Conservation (phyloP, 2,888 invertebrate genomes). For the Standfussiana lucernea region DNA sequence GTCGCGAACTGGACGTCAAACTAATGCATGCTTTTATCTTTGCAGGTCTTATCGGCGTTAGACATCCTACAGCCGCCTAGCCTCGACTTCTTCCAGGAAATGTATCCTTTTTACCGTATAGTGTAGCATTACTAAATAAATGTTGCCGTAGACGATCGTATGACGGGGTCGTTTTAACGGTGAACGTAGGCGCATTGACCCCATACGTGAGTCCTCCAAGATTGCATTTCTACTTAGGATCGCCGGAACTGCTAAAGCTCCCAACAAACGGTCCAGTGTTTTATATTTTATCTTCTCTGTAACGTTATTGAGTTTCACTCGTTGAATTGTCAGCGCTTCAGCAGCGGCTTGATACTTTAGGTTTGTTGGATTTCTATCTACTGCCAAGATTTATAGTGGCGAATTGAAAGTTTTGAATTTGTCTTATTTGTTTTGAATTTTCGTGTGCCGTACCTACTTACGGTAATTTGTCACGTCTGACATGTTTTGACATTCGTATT, state of each 20-base stretch:
- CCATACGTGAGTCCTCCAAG: constrained; percentile 70
- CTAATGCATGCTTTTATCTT: constrained; percentile 76
- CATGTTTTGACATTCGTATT: constrained; percentile 50
- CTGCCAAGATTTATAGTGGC: constrained; percentile 70
- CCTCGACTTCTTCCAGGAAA: constrained; percentile 99
- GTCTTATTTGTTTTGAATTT: constrained; percentile 64
- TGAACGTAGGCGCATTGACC: constrained; percentile 76
- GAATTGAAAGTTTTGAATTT: constrained; percentile 68
- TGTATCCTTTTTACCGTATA: constrained; percentile 95
- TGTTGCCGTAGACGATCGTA: constrained; percentile 68
- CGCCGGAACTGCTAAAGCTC: constrained; percentile 68
- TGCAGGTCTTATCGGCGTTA: constrained; percentile 98
- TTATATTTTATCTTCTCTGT: constrained; percentile 69
- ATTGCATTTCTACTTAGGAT: constrained; percentile 74
- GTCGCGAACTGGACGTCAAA: constrained; percentile 29
- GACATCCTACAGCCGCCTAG: constrained; percentile 99
- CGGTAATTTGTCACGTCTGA: constrained; percentile 38
- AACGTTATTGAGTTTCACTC: constrained; percentile 74
- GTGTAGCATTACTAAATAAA: constrained; percentile 67
- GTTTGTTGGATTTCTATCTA: constrained; percentile 73
- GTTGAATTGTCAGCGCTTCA: constrained; percentile 73
- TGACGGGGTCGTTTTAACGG: constrained; percentile 72
- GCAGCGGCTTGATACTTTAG: constrained; percentile 72
- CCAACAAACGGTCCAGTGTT: constrained; percentile 66
- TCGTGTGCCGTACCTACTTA: constrained; percentile 45